Conservation (phyloP, 1,140 invertebrate species). For the Ceratosolen fusciceps region DNA sequence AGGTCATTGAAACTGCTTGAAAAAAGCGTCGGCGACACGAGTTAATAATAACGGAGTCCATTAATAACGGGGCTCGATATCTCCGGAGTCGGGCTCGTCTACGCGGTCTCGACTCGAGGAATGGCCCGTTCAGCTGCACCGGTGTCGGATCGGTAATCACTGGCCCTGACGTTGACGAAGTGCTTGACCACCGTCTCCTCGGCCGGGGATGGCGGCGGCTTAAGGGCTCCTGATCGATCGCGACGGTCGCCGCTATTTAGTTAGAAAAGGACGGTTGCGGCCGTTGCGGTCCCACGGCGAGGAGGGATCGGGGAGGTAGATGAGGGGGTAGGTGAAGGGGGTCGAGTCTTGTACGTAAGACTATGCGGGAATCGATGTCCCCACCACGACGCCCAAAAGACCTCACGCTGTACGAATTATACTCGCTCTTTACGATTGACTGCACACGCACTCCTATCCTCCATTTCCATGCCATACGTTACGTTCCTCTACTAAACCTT, state of each 20-base stretch:
- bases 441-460: too few species aligned
- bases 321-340: too few species aligned
- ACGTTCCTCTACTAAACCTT: too few species aligned
- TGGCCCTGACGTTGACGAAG: slow-evolving; percentile 37
- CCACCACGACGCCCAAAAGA: too few species aligned
- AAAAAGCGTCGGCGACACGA: not conserved
- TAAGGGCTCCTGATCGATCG: slow-evolving; percentile 27
- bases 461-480: too few species aligned
- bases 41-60: not conserved
- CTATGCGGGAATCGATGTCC: not conserved
- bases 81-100: not conserved
- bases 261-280: slow-evolving; percentile 11
- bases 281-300: too few species aligned
- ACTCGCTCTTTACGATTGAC: too few species aligned
- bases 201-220: not conserved
- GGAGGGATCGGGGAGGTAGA: not conserved
- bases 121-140: slow-evolving; percentile 6
- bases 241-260: not conserved
- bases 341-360: too few species aligned
- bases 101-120: too few species aligned
- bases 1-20: too few species aligned
- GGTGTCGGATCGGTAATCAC: slow-evolving; percentile 9
- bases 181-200: not conserved
- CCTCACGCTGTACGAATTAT: too few species aligned
- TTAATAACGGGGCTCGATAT: not conserved